Evolutionary conservation across 2,797 vertebrate species (phyloP).

Genomic region (Rhinophrynus dorsalis): DNA sequence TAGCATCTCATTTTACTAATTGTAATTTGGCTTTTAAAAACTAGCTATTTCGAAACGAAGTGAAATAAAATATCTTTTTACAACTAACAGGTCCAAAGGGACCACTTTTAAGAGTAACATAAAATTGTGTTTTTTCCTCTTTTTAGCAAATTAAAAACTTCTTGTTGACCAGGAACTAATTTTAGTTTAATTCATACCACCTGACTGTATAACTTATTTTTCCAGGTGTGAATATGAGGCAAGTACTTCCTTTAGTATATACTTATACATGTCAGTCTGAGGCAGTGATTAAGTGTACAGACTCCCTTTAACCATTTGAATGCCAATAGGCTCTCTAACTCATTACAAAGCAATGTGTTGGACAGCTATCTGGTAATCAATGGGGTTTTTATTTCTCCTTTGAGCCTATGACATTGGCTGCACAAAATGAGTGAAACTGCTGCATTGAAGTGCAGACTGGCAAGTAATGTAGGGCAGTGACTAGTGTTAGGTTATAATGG

Average conservation of each 20-base stretch:
- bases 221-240: conserved; percentile 22
- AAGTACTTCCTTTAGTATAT: conserved; percentile 1
- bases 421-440: background rate
- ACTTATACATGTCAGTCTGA: conserved; percentile 4
- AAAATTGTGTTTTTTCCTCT: background rate
- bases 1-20: background rate
- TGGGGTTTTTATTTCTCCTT: too few species aligned
- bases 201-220: conserved; percentile 9
- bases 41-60: background rate
- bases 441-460: too few species aligned
- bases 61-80: conserved; percentile 1
- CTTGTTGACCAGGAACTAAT: conserved; percentile 8
- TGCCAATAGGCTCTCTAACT: too few species aligned
- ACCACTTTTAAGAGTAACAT: background rate
- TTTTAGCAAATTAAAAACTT: conserved; percentile 3
- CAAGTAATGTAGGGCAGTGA: too few species aligned
- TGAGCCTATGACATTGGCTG: too few species aligned
- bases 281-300: background rate
- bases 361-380: too few species aligned
- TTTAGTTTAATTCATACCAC: conserved; percentile 22
- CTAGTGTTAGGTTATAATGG: background rate
- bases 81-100: background rate
- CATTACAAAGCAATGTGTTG: too few species aligned
- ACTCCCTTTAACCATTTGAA: too few species aligned
- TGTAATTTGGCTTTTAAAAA: background rate